Conservation (phyloP, 2,113 vertebrate genomes). For the Opisthocomus hoazin region DNA sequence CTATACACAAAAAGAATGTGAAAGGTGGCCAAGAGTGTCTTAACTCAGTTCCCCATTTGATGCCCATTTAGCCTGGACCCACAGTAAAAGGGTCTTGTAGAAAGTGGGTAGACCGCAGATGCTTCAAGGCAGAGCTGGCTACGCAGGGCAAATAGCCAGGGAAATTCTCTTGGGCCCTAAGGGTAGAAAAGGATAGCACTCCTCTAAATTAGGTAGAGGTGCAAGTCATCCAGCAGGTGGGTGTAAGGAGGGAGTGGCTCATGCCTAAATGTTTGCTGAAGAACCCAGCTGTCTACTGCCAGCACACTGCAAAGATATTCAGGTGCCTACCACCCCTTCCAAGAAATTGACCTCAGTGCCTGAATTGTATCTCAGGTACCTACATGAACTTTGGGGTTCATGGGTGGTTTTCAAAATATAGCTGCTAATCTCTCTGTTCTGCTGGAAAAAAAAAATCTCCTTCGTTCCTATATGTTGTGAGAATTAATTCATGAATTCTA, state of each 20-base stretch:
- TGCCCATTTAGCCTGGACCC: not conserved
- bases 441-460: not conserved
- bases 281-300: not conserved
- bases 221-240: slow-evolving; percentile 19
- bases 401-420: not conserved
- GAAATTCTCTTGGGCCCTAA: slow-evolving; percentile 5
- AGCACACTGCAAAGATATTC: not conserved
- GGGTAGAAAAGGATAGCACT: not conserved
- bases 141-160: not conserved
- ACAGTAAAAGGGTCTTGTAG: not conserved
- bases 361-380: not conserved
- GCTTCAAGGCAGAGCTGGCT: not conserved
- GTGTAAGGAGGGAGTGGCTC: not conserved
- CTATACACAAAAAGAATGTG: not conserved
- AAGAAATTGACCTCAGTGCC: not conserved
- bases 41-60: not conserved
- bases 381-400: not conserved
- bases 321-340: not conserved
- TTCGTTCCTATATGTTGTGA: not conserved
- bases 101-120: not conserved
- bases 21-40: not conserved
- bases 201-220: slow-evolving; percentile 5
- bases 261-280: not conserved
- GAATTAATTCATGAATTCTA: not conserved
- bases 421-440: not conserved